Base-by-base conservation (phyloP, 2,888 invertebrate species). In the Macrophya annulata region DNA sequence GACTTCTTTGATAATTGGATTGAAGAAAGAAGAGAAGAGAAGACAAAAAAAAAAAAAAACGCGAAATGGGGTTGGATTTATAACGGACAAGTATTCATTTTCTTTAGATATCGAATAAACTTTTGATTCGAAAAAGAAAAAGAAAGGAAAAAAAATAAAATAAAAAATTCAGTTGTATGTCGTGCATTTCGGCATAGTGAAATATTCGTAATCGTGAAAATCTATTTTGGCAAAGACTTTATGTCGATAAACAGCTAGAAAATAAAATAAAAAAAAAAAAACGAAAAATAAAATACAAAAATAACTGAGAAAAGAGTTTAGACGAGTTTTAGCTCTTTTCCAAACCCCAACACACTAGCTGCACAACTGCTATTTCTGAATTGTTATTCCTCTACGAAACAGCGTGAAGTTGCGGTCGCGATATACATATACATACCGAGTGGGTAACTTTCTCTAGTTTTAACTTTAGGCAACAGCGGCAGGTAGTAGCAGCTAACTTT, bases 301-400 rank as follows among this genome's bases (percentile, higher is more conserved):
- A 45, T 71, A 5, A 71, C 40, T 17, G 40, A 40, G 40, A 12
- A 25, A 37, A 55, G 9, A 77, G 77, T 55, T 31, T 5, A 55
- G 17, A 25, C 17, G 55, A 77, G 31, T 55, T 77, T 37, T 15
- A 31, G 17, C 77, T 15, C n/a, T 4, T 55, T 43, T 31, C 72
- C 51, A 17, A 31, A 48, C 55, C 51, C 8, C 45, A 45, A 68
- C 25, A 68, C 25, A 37, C 68, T 31, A 31, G 48, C 15, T 77
- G 51, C 77, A 77, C 77, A 77, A 77, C 55, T 77, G 55, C 17
- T 77, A 37, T 77, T 77, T 55, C 51, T 4, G 51, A 77, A 77
- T 77, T 77, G 77, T 77, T 77, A 77, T 77, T 77, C 77, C 25
- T 51, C 31, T 15, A 55, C 15, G 55, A 77, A 37, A 77, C 77